Conservation (phyloP, 1,140 invertebrate genomes). For the Scaptomyza hsui region DNA sequence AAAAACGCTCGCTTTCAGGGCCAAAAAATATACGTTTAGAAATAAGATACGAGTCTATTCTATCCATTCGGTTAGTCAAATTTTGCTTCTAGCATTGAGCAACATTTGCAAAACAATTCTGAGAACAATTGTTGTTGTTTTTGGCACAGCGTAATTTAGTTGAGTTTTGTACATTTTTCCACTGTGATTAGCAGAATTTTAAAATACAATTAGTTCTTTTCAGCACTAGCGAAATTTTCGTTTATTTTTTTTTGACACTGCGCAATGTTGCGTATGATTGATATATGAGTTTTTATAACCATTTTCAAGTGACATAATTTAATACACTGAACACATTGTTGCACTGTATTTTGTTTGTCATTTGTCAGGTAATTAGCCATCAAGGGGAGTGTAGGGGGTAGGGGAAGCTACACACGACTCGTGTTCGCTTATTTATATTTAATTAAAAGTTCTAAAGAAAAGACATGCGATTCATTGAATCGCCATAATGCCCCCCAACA, state of each 20-base stretch:
- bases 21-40: constrained; percentile 13
- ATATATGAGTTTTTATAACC: constrained; percentile 72
- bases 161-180: not conserved
- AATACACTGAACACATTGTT: constrained; percentile 48
- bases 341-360: constrained; percentile 19
- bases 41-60: not conserved
- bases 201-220: constrained; percentile 36
- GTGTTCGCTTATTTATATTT: constrained; percentile 71
- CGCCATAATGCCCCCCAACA: constrained; percentile 48
- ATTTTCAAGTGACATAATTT: constrained; percentile 57
- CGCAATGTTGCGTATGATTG: constrained; percentile 78
- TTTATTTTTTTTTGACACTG: constrained; percentile 28
- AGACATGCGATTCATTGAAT: constrained; percentile 79
- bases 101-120: constrained; percentile 39
- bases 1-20: constrained; percentile 10
- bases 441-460: constrained; percentile 80
- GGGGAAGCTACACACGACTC: constrained; percentile 45
- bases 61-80: constrained; percentile 14
- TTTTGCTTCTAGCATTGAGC: not conserved
- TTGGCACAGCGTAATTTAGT: not conserved
- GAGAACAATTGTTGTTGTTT: constrained; percentile 13
- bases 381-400: not conserved
- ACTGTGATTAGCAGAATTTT: constrained; percentile 21
- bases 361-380: constrained; percentile 52
- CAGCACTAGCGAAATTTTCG: constrained; percentile 11